Percentiles rank a stretch among this genome's conserved stretches.
phyloP scores from a whole-genome alignment of 2,797 vertebrate species.

The Intellagama lesueurii region DNA sequence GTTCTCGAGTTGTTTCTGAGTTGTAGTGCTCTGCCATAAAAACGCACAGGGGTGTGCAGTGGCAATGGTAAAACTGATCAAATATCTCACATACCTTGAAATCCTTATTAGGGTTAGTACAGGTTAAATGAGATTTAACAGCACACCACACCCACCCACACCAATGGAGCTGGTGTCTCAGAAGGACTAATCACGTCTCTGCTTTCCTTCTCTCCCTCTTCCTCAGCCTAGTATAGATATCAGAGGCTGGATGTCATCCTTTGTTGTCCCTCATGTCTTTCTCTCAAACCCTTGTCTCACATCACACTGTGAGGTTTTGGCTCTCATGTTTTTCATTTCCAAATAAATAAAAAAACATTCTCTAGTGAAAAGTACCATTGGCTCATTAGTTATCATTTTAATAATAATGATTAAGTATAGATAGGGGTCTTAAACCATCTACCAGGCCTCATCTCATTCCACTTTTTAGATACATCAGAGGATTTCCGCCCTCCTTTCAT shows the following conservation, averaged over 20 bases:
- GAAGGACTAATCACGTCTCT: no score
- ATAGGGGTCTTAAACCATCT: conserved; percentile 48
- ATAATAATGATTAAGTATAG: conserved; percentile 54
- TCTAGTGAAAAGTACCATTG: conserved; percentile 17
- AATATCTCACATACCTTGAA: no score
- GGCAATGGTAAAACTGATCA: no score
- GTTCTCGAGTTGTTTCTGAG: no score
- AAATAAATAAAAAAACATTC: conserved; percentile 32
- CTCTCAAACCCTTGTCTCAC: not conserved
- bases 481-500: conserved; percentile 54
- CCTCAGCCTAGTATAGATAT: no score
- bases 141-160: no score
- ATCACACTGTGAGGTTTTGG: conserved; percentile 1
- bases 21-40: no score
- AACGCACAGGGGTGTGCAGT: no score
- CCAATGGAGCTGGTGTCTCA: no score
- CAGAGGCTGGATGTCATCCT: not conserved
- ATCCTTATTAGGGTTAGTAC: no score
- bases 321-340: not conserved
- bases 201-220: no score
- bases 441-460: conserved; percentile 54
- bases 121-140: no score
- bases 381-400: conserved; percentile 3
- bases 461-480: conserved; percentile 50
- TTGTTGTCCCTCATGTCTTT: not conserved